Conservation (phyloP, 2,888 invertebrate genomes). For the Ectemnius cavifrons region DNA sequence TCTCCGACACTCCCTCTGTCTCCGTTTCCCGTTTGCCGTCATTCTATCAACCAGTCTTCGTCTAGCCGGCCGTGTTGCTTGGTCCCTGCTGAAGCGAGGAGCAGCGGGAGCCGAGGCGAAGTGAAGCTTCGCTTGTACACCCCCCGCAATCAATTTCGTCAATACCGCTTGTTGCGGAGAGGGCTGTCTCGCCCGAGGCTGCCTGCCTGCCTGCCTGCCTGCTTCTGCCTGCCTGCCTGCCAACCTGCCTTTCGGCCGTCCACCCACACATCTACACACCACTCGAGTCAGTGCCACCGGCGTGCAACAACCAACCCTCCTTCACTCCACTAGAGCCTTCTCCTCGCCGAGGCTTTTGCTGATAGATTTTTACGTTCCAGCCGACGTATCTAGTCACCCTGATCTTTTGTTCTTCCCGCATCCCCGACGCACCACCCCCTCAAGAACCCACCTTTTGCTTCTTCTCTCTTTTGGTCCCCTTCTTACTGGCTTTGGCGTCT, state of each 20-base stretch:
- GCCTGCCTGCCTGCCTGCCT: constrained; percentile 44
- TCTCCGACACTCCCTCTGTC: constrained; percentile 19
- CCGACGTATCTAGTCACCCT: constrained; percentile 58
- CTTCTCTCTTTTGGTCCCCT: constrained; percentile 3
- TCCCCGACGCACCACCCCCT: constrained; percentile 10
- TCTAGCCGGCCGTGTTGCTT: not conserved
- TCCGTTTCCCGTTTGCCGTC: not conserved
- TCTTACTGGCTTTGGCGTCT: constrained; percentile 14
- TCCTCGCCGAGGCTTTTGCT: constrained; percentile 58
- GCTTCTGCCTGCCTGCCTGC: no score
- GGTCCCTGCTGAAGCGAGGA: constrained; percentile 29
- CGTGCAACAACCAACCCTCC: constrained; percentile 27
- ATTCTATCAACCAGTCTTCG: not conserved
- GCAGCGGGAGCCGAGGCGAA: constrained; percentile 48
- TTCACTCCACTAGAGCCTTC: constrained; percentile 52
- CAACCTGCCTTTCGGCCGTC: constrained; percentile 58
- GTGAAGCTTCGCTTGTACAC: constrained; percentile 65
- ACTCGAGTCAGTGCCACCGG: no score
- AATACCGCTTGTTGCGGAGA: constrained; percentile 74
- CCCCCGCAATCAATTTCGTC: constrained; percentile 75
- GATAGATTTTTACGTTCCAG: constrained; percentile 69
- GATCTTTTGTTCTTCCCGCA: constrained; percentile 46
- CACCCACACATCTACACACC: constrained; percentile 24
- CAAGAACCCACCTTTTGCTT: not conserved
- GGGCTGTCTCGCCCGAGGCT: constrained; percentile 72